Evolutionary conservation across 64 coral and sea anemone genomes (phyloP).

Genomic region (Stylophora pistillata): DNA sequence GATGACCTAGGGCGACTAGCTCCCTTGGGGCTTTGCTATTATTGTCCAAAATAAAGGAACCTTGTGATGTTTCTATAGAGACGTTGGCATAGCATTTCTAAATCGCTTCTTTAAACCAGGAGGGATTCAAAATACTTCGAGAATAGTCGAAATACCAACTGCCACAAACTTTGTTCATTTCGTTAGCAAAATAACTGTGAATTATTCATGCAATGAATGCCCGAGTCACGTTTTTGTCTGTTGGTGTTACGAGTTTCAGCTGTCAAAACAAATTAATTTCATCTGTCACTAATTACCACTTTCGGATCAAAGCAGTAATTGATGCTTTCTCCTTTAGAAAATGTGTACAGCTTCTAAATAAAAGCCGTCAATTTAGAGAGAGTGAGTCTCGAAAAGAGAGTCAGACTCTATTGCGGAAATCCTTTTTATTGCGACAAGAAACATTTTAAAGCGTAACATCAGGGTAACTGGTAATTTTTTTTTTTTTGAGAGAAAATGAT

Average conservation of each 20-base stretch:
- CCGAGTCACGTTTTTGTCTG: not conserved
- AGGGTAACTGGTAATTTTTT: too few relatives aligned
- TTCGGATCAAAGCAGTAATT: not conserved
- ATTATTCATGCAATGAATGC: not conserved
- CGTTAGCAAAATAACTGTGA: not conserved
- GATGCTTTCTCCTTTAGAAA: not conserved
- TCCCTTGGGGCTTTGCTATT: slow-evolving; percentile 4
- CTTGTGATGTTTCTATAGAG: not conserved
- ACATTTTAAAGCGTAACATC: too few relatives aligned
- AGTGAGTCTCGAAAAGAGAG: too few relatives aligned
- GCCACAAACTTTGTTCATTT: not conserved
- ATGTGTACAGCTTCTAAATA: not conserved
- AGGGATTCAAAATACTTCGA: not conserved
- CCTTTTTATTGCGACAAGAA: too few relatives aligned
- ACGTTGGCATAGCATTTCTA: not conserved
- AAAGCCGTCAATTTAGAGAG: not conserved
- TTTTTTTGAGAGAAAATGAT: too few relatives aligned
- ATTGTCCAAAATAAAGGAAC: not conserved
- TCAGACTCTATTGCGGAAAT: too few relatives aligned
- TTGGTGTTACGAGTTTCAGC: not conserved
- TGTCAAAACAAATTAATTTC: not conserved
- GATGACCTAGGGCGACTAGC: not conserved
- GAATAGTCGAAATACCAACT: not conserved
- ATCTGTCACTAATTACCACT: not conserved
- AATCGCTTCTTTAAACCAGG: not conserved